Percentiles rank a stretch among this genome's conserved stretches.
phyloP scores from a whole-genome alignment of 2,888 invertebrate genomes.

The Opisthograptis luteolata region DNA sequence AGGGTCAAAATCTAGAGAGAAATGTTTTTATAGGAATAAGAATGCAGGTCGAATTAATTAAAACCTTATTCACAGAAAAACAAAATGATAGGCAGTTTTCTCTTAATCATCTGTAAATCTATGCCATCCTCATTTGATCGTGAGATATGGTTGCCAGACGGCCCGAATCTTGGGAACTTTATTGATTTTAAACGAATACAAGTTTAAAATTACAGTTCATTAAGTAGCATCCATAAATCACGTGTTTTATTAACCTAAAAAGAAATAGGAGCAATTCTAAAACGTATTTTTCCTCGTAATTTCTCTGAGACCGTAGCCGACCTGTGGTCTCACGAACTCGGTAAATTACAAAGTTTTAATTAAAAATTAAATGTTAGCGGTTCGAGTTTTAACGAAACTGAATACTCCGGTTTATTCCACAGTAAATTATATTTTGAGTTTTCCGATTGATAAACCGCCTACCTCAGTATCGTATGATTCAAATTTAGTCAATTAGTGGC shows the following conservation, averaged over 20 bases:
- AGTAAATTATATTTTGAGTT: conserved; percentile 11
- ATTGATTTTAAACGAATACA: conserved; percentile 24
- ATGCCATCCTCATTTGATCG: conserved; percentile 9
- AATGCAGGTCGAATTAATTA: not conserved
- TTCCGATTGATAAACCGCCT: conserved; percentile 11
- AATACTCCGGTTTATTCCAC: conserved; percentile 12
- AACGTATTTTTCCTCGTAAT: conserved; percentile 42
- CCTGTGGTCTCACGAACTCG: conserved; percentile 49
- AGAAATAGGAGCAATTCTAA: conserved; percentile 35
- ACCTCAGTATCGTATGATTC: conserved; percentile 1
- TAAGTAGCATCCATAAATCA: conserved; percentile 32
- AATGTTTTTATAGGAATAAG: too few relatives aligned
- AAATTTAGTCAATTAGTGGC: conserved; percentile 7
- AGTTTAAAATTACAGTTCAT: conserved; percentile 20
- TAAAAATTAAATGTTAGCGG: conserved; percentile 49
- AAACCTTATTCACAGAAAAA: not conserved
- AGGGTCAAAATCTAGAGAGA: too few relatives aligned
- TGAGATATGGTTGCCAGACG: conserved; percentile 22
- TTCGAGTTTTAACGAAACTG: conserved; percentile 20
- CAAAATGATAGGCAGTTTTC: not conserved
- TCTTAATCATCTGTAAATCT: conserved; percentile 14
- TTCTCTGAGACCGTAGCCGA: conserved; percentile 48
- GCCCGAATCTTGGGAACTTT: conserved; percentile 16
- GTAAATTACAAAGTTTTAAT: conserved; percentile 52
- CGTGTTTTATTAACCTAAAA: conserved; percentile 39